These are phyloP conservation scores for Trigoniulus corallinus DNA, from an alignment of 1,140 invertebrate genomes.

Conservation along the genomic window DNA sequence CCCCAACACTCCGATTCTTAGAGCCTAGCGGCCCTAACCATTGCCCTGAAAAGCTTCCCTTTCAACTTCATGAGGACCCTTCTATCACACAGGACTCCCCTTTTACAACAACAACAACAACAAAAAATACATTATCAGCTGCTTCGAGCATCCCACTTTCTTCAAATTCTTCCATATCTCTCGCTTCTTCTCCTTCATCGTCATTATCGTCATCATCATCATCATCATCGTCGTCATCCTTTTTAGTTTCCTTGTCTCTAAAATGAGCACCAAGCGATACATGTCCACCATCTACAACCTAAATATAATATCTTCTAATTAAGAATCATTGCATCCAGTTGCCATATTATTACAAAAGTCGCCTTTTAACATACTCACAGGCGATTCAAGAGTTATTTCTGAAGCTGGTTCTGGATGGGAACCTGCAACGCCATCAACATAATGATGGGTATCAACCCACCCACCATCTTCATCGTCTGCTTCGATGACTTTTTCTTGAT, in stretches of 20 bases:
- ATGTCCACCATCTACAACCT: constrained; percentile 3
- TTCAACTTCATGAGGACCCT: too few species aligned
- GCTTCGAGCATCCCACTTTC: constrained; percentile 83
- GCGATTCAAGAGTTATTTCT: constrained; percentile 41
- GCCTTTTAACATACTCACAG: not conserved
- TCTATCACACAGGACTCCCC: too few species aligned
- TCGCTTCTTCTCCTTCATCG: constrained; percentile 43
- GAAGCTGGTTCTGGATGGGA: constrained; percentile 53
- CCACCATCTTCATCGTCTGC: constrained; percentile 74
- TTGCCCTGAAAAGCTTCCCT: too few species aligned
- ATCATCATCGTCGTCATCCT: constrained; percentile 30
- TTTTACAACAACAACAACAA: too few species aligned
- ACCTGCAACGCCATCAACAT: constrained; percentile 26
- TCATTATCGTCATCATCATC: constrained; percentile 73
- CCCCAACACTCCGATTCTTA: too few species aligned
- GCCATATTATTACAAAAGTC: not conserved
- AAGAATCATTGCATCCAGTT: not conserved
- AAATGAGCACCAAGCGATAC: not conserved
- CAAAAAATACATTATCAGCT: constrained; percentile 54
- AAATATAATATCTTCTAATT: too few species aligned
- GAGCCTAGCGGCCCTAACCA: too few species aligned
- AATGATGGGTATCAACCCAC: constrained; percentile 98
- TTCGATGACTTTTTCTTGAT: constrained; percentile 77
- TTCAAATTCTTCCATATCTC: constrained; percentile 97
- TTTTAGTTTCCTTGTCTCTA: not conserved